Evolutionary conservation across 2,888 invertebrate species (phyloP).

Genomic region (Callosobruchus maculatus): DNA sequence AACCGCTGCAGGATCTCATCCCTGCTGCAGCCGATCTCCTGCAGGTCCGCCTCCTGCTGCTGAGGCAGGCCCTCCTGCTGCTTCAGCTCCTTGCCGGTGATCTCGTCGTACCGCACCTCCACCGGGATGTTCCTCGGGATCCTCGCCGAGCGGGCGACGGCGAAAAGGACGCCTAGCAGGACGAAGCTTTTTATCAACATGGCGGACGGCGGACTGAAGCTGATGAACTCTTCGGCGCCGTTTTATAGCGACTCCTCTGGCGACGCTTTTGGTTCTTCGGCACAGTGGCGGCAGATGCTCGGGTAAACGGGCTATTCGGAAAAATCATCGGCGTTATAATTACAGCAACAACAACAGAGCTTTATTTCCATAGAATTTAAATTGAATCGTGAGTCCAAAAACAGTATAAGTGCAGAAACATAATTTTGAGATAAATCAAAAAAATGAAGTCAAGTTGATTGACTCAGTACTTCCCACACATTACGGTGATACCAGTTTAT

Average conservation of each 20-base stretch:
- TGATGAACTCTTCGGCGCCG: conserved; percentile 43
- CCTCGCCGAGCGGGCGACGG: conserved; percentile 11
- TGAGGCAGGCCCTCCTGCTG: not conserved
- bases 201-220: conserved; percentile 37
- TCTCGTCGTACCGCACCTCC: conserved; percentile 37
- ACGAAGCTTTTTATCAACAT: conserved; percentile 36
- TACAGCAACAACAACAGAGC: no score
- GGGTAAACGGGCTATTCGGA: not conserved
- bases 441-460: no score
- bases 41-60: not conserved
- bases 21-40: conserved; percentile 7
- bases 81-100: not conserved
- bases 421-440: no score
- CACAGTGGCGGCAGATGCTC: not conserved
- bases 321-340: not conserved
- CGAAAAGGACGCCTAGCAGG: conserved; percentile 20
- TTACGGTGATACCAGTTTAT: no score
- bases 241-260: conserved; percentile 36
- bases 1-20: not conserved
- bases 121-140: conserved; percentile 38
- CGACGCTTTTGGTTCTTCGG: not conserved
- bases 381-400: no score
- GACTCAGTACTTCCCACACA: no score
- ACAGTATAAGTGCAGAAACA: no score
- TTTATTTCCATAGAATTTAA: no score